phyloP scores from a whole-genome alignment of 1,140 invertebrate species.

The Neotoxoptera formosana region DNA sequence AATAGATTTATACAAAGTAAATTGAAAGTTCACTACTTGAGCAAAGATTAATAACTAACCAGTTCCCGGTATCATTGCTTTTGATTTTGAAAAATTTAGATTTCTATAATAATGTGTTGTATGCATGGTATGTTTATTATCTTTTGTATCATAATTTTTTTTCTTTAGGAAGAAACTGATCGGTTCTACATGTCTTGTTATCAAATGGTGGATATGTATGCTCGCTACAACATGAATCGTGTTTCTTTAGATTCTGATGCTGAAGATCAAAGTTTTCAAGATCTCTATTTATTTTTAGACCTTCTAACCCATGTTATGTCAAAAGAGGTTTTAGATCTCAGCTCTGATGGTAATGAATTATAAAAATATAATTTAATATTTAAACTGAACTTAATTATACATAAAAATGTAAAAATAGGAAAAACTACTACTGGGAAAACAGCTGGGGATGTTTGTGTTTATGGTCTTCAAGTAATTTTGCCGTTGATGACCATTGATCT shows the following conservation, averaged over 20 bases:
- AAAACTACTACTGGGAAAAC: conserved; percentile 28
- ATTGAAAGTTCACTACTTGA: not conserved
- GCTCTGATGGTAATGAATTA: conserved; percentile 60
- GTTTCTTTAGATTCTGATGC: conserved; percentile 68
- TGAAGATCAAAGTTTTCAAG: conserved; percentile 77
- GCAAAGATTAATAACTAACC: not conserved
- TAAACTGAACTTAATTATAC: not conserved
- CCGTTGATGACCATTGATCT: conserved; percentile 79
- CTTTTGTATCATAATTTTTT: not conserved
- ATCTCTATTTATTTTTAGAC: conserved; percentile 76
- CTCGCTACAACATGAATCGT: conserved; percentile 70
- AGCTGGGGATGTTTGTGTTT: conserved; percentile 72
- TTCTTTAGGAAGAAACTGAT: conserved; percentile 67
- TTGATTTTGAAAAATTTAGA: not conserved
- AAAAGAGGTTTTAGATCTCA: conserved; percentile 76
- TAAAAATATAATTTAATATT: not conserved
- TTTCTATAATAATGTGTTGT: not conserved
- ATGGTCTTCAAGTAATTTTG: conserved; percentile 76
- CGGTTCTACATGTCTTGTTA: conserved; percentile 72
- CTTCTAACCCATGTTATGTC: conserved; percentile 74
- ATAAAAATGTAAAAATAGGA: conserved; percentile 18
- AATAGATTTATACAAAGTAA: not conserved
- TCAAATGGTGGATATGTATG: conserved; percentile 75
- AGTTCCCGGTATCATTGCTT: not conserved
- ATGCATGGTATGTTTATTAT: not conserved